Evolutionary conservation across 1,140 invertebrate genomes (phyloP).

Genomic region (Dysdera silvatica): DNA sequence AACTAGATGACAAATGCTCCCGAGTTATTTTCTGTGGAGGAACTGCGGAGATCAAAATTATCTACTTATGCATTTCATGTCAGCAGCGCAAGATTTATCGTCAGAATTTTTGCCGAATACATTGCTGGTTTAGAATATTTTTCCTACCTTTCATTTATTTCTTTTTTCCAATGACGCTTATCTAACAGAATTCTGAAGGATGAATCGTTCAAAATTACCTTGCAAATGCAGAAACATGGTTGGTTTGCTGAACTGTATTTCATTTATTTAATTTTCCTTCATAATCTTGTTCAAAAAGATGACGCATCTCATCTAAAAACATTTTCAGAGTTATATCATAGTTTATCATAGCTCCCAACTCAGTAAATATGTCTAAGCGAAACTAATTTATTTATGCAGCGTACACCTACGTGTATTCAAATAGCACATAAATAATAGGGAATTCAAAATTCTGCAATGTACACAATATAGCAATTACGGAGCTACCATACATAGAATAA

Average conservation of each 20-base stretch:
- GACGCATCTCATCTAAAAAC: too few species aligned
- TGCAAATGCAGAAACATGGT: constrained; percentile 27
- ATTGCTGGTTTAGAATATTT: constrained; percentile 24
- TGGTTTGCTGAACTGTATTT: constrained; percentile 17
- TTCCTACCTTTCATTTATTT: constrained; percentile 19
- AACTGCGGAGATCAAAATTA: constrained; percentile 27
- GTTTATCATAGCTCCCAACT: too few species aligned
- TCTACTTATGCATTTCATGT: constrained; percentile 26
- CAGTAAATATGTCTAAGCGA: too few species aligned
- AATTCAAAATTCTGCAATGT: too few species aligned
- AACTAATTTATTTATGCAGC: too few species aligned
- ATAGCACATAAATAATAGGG: too few species aligned
- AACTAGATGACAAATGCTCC: constrained; percentile 27
- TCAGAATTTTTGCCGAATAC: constrained; percentile 23
- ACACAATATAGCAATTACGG: too few species aligned
- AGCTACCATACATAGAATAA: too few species aligned
- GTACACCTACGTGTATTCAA: too few species aligned
- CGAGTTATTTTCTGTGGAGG: constrained; percentile 21
- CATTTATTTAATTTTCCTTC: constrained; percentile 20
- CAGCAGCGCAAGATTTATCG: constrained; percentile 26
- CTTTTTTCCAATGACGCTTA: constrained; percentile 4
- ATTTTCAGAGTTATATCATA: too few species aligned
- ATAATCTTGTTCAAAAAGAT: too few species aligned
- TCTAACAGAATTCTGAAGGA: constrained; percentile 25
- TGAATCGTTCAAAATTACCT: constrained; percentile 20